Evolutionary conservation across 2,797 vertebrate species (phyloP), one percentile per base, ranked within the genome.

Genomic region (Rhincodon typus): DNA sequence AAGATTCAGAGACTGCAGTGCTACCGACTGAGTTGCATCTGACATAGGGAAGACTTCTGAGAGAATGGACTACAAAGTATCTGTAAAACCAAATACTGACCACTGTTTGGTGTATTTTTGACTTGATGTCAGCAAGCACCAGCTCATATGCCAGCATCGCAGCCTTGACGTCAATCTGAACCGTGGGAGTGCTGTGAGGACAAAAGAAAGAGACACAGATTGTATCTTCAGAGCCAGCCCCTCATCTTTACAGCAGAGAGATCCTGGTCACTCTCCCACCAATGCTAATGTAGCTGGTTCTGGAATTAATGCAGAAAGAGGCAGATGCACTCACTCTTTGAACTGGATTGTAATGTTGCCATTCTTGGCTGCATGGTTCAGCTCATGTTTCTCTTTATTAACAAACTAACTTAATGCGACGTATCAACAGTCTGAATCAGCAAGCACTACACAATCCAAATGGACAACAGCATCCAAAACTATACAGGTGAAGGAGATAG

Each of bases 21-120:
- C 12, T 7, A 77, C 30, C 12, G 3, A 34, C 72, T 34, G 72
- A 34, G 30, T 34, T 1, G 25, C 27, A 25, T 27, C 72, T 74
- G 72, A 77, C 7, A 13, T 27, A n/a, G 30, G 34, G n/a, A 38
- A 34, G 25, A 7, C 10, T 42, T 0, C 17, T 10, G 25, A 38
- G 1, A 12, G 66, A 42, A 69, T 19, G 25, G 66, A 15, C 38
- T 13, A 21, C 66, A 17, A 62, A 67, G 38, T n/a, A 8, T 93
- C 25, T n/a, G 17, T 23, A 84, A 42, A 84, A 25, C 7, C 4
- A 74, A 72, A 21, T 27, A 72, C 94, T 95, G 42, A 95, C 94
- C 94, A 57, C 67, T 30, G 94, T 95, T 50, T 95, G 69, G 46
- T 95, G 94, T 74, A 74, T 74, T 95, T 95, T 95, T 53, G 94